These are phyloP conservation scores for Dasyprocta punctata DNA, from an alignment of 2,113 vertebrate genomes.

Conservation along the genomic window DNA sequence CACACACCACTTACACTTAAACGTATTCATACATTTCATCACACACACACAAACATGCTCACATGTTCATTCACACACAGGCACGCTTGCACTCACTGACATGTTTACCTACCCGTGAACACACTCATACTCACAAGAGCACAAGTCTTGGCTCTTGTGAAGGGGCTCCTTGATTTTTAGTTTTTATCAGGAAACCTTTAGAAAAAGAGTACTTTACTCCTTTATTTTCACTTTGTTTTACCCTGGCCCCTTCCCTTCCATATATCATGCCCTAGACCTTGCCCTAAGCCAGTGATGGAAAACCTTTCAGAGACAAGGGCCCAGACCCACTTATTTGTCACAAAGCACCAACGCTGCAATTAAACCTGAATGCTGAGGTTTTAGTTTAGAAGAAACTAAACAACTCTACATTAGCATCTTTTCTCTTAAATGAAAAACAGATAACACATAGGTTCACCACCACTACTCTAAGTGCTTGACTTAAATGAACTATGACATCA, in stretches of 20 bases:
- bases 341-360: background rate
- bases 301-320: background rate
- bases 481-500: background rate
- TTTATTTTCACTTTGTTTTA: background rate
- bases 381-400: background rate
- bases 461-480: background rate
- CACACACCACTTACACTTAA: background rate
- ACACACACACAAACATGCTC: background rate
- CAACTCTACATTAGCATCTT: background rate
- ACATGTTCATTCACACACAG: background rate
- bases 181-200: conserved; percentile 50
- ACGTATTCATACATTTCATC: background rate
- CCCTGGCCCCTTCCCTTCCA: background rate
- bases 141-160: background rate
- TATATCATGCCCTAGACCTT: background rate
- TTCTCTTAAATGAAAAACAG: background rate
- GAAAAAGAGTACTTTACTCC: background rate
- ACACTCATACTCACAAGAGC: background rate
- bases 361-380: background rate
- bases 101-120: background rate
- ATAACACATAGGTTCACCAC: background rate
- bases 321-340: background rate
- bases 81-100: background rate
- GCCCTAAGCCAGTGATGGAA: background rate
- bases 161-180: accelerated